These are phyloP conservation scores for Gobio gobio DNA, from an alignment of 2,113 vertebrate species.

Conservation along the genomic window DNA sequence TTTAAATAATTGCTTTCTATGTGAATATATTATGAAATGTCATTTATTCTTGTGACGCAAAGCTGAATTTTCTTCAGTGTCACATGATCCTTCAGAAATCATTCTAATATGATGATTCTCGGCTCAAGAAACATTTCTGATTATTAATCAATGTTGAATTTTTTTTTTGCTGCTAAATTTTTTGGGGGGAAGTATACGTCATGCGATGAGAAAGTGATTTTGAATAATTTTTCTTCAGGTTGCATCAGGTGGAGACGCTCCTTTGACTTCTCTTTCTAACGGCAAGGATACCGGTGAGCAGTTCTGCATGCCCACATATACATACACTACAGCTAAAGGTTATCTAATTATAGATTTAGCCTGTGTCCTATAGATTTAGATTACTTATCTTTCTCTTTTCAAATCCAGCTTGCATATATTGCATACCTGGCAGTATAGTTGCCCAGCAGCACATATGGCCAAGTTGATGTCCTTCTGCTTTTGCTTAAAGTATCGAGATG, in stretches of 20 bases:
- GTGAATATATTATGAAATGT: too few species aligned
- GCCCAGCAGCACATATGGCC: background rate
- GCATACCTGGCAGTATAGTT: background rate
- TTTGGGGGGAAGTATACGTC: too few species aligned
- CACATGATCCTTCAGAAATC: background rate
- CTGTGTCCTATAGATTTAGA: background rate
- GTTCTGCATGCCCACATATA: background rate
- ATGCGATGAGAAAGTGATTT: background rate
- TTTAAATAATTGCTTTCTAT: background rate
- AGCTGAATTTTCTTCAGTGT: background rate
- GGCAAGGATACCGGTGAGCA: slow-evolving; percentile 71
- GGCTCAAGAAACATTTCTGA: background rate
- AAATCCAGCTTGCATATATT: background rate
- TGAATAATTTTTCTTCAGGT: slow-evolving; percentile 54
- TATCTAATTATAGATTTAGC: background rate
- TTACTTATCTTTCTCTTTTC: background rate
- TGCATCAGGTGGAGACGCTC: slow-evolving; percentile 40
- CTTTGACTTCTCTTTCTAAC: slow-evolving; percentile 54
- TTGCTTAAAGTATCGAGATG: slow-evolving; percentile 42
- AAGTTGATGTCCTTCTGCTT: slow-evolving; percentile 28
- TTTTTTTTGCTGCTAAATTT: background rate
- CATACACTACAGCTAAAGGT: background rate
- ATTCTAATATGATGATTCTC: background rate
- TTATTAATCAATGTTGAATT: background rate
- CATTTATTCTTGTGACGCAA: too few species aligned